Percentiles rank a stretch among this genome's conserved stretches.
These are phyloP conservation scores for Hyaena hyaena DNA, from an alignment of 2,113 vertebrate species.

Conservation along the genomic window DNA sequence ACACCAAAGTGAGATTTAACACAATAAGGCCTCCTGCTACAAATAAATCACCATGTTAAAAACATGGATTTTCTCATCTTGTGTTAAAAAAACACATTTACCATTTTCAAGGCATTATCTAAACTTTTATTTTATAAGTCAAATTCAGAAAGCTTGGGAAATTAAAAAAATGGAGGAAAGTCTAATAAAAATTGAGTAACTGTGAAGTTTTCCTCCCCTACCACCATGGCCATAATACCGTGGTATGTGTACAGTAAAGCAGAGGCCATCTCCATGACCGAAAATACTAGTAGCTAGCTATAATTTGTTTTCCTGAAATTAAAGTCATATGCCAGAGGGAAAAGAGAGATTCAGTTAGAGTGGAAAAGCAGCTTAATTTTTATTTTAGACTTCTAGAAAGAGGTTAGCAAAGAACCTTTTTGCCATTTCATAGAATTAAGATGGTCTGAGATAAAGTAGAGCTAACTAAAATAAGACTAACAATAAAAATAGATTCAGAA, in stretches of 20 bases:
- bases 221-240: not conserved
- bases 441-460: constrained; percentile 17
- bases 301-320: not conserved
- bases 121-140: constrained; percentile 30
- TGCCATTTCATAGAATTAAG: constrained; percentile 45
- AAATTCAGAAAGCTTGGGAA: constrained; percentile 15
- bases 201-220: not conserved
- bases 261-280: not conserved
- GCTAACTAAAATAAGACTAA: constrained; percentile 43
- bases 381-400: constrained; percentile 23
- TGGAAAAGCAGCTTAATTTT: constrained; percentile 22
- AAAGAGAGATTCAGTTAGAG: not conserved
- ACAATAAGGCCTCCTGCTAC: not conserved
- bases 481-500: constrained; percentile 28
- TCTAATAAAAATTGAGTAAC: not conserved
- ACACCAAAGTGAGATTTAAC: not conserved
- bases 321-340: not conserved
- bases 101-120: not conserved
- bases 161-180: not conserved
- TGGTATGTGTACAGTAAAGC: not conserved
- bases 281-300: not conserved
- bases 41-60: constrained; percentile 2
- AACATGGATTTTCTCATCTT: not conserved
- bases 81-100: not conserved
- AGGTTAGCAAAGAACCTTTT: not conserved